Evolutionary conservation across 2,888 invertebrate species (phyloP), one percentile per base, ranked within the genome.

Genomic region (Eueremaeus valkanovi): DNA sequence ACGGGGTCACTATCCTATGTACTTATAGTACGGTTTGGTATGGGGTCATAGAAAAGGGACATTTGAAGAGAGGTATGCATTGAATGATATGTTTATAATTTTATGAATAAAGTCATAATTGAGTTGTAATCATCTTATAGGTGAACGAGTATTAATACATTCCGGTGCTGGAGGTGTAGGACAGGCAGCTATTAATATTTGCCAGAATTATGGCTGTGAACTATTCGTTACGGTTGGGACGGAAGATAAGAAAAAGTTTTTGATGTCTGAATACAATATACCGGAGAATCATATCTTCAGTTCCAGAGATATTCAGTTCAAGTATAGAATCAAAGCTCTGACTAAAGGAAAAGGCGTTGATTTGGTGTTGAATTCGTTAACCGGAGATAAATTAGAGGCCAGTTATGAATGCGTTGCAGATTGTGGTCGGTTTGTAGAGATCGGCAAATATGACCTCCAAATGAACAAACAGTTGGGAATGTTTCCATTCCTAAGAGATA

Each of bases 91-190:
- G 5, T 31, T 24, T 58, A 6, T 16, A 33, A 33, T 11, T 13
- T 31, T 33, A 6, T 40, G 11, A 13, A 5, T 40, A 66, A 11
- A 24, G 24, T 58, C 6, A 13, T 63, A n/a, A 40, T 24, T 68
- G 9, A 11, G 21, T 18, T 40, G 18, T 81, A 77, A 87, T n/a
- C n/a, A n/a, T n/a, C n/a, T n/a, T n/a, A n/a, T n/a, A 79, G 93
- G 95, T 13, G 93, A 95, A 81, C 86, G 88, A 58, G 89, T 97
- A 75, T 87, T 97, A n/a, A 90, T 97, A 80, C 96, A 97, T 84
- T 95, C 96, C 74, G 96, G 96, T 78, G 90, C 92, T 78, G 97
- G 96, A 76, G 96, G 95, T 81, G 96, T 97, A 45, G 98, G 98
- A 9, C 95, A 96, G 86, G 97, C 98, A 1, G 95, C 97, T 78